Percentiles rank a stretch among this genome's conserved stretches.
Conservation (phyloP, 2,113 vertebrate genomes). For the Scartelaos histophorus region DNA sequence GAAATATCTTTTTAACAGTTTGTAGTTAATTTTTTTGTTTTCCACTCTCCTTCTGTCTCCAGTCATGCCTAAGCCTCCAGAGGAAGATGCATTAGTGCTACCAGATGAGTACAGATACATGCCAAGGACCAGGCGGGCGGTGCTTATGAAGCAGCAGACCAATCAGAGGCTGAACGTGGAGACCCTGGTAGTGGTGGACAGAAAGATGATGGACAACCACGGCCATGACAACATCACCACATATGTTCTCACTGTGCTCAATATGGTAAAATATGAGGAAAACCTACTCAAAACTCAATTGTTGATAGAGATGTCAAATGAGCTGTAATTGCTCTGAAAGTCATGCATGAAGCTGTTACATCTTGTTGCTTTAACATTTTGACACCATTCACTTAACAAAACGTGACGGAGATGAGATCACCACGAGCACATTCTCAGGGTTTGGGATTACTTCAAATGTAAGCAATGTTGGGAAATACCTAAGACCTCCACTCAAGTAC, state of each 20-base stretch:
- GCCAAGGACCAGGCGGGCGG: slow-evolving; percentile 76
- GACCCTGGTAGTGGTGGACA: slow-evolving; percentile 88
- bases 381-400: slow-evolving; percentile 47
- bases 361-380: slow-evolving; percentile 16
- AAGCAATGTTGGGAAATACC: not conserved
- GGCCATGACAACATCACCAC: slow-evolving; percentile 88
- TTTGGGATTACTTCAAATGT: slow-evolving; percentile 24
- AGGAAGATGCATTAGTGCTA: slow-evolving; percentile 74
- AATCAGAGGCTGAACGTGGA: slow-evolving; percentile 83
- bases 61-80: slow-evolving; percentile 87
- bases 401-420: slow-evolving; percentile 69
- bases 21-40: not conserved
- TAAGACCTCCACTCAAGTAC: not conserved
- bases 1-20: not conserved
- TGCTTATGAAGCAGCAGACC: slow-evolving; percentile 64
- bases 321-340: slow-evolving; percentile 18
- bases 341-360: slow-evolving; percentile 8
- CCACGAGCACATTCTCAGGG: slow-evolving; percentile 10
- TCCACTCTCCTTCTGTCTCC: slow-evolving; percentile 15
- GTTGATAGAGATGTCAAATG: slow-evolving; percentile 8
- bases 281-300: not conserved
- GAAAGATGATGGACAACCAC: slow-evolving; percentile 85
- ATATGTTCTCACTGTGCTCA: slow-evolving; percentile 88
- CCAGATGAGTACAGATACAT: slow-evolving; percentile 81
- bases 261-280: slow-evolving; percentile 80